Evolutionary conservation across 2,888 invertebrate genomes (phyloP).

Genomic region (Leptopilina drosophilae): DNA sequence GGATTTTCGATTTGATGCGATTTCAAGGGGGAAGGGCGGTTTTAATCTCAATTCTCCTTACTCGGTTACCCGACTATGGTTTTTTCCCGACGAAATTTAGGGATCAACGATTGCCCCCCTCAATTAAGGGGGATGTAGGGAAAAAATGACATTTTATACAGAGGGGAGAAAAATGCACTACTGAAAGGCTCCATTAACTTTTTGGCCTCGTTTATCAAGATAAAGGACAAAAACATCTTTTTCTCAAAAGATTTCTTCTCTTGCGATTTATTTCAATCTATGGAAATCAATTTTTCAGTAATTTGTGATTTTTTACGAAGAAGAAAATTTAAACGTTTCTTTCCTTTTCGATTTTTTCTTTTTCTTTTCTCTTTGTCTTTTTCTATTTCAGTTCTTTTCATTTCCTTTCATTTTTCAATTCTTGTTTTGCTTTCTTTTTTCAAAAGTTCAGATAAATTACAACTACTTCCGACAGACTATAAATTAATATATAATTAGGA

Average conservation of each 20-base stretch:
- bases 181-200: slow-evolving; percentile 40
- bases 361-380: too few relatives aligned
- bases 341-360: too few relatives aligned
- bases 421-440: too few relatives aligned
- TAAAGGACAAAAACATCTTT: slow-evolving; percentile 33
- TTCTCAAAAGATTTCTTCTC: not conserved
- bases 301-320: not conserved
- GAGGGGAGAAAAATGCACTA: slow-evolving; percentile 34
- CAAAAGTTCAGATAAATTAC: too few relatives aligned
- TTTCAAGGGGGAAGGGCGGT: slow-evolving; percentile 24
- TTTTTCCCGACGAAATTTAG: slow-evolving; percentile 23
- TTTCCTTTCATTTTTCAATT: too few relatives aligned
- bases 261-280: not conserved
- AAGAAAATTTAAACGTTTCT: too few relatives aligned
- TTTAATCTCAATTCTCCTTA: slow-evolving; percentile 37
- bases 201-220: slow-evolving; percentile 24
- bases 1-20: slow-evolving; percentile 39
- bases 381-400: too few relatives aligned
- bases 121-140: not conserved
- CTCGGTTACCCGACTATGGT: slow-evolving; percentile 22
- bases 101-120: slow-evolving; percentile 4
- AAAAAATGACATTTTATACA: slow-evolving; percentile 26
- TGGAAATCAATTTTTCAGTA: not conserved
- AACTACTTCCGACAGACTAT: too few relatives aligned
- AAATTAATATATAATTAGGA: too few relatives aligned